Conservation (phyloP, 2,888 invertebrate genomes). For the Adelognathus sp. region DNA sequence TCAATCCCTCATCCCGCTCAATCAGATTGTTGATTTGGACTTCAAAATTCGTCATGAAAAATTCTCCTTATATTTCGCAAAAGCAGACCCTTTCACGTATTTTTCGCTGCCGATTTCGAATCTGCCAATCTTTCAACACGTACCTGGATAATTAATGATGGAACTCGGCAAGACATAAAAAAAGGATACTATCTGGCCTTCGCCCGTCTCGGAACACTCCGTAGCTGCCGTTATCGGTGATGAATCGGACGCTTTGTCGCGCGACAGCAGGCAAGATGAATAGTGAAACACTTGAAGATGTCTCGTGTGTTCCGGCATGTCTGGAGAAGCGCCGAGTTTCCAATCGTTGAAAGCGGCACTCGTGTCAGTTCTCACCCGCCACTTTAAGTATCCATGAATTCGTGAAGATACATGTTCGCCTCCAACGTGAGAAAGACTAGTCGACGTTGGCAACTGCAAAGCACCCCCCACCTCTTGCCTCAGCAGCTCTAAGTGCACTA, state of each 20-base stretch:
- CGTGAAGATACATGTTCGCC: conserved; percentile 48
- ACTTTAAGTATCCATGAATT: conserved; percentile 55
- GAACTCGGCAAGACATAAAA: too few relatives aligned
- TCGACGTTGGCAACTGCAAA: neutral
- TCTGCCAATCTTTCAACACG: too few relatives aligned
- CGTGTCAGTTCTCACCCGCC: conserved; percentile 43
- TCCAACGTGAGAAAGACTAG: conserved; percentile 32
- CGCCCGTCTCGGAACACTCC: too few relatives aligned
- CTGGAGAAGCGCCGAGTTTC: conserved; percentile 20
- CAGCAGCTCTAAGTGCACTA: conserved; percentile 16
- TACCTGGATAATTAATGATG: too few relatives aligned
- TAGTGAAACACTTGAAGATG: conserved; percentile 10
- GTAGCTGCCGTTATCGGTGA: too few relatives aligned
- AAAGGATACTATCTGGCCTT: too few relatives aligned
- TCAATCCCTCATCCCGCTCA: too few relatives aligned
- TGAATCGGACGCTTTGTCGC: conserved; percentile 35
- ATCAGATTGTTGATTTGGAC: too few relatives aligned
- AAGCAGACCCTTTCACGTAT: too few relatives aligned
- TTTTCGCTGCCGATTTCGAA: too few relatives aligned
- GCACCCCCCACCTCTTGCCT: conserved; percentile 1
- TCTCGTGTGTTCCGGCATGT: neutral
- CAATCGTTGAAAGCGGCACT: conserved; percentile 38
- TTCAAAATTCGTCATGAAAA: too few relatives aligned
- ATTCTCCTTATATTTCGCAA: too few relatives aligned
- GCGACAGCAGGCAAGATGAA: conserved; percentile 5